phyloP scores from a whole-genome alignment of 2,888 invertebrate species.

The Sesia bembeciformis region DNA sequence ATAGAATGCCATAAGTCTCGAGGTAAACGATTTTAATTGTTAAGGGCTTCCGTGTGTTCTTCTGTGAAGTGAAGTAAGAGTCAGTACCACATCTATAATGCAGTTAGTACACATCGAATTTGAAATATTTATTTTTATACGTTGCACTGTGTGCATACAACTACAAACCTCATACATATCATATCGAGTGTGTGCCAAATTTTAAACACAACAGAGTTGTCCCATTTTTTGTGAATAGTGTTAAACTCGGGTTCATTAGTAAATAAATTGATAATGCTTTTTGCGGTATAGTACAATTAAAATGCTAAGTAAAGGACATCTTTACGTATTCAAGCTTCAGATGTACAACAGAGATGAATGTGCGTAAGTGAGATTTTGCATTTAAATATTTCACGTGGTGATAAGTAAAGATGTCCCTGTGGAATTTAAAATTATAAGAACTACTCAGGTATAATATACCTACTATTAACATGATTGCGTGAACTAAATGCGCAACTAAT shows the following conservation, averaged over 20 bases:
- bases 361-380: conserved; percentile 15
- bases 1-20: no score
- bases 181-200: conserved; percentile 51
- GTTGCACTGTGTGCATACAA: conserved; percentile 9
- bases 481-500: conserved; percentile 3
- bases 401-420: conserved; percentile 1
- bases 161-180: conserved; percentile 38
- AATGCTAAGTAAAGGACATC: conserved; percentile 9
- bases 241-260: background rate
- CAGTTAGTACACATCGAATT: background rate
- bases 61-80: no score
- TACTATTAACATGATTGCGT: background rate
- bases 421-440: background rate
- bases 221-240: conserved; percentile 34
- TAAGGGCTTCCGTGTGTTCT: no score
- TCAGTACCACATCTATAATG: no score
- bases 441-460: background rate
- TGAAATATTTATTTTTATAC: background rate
- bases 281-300: conserved; percentile 16
- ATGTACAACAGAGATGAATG: conserved; percentile 17
- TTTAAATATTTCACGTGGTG: conserved; percentile 6
- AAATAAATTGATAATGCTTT: conserved; percentile 11
- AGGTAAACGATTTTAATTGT: no score
- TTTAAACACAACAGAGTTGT: conserved; percentile 27
- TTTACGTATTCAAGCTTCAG: conserved; percentile 11